Percentiles rank a stretch among this genome's conserved stretches.
These are phyloP conservation scores for Sinohyriopsis cumingii DNA, from an alignment of 2,888 invertebrate species.

Conservation along the genomic window DNA sequence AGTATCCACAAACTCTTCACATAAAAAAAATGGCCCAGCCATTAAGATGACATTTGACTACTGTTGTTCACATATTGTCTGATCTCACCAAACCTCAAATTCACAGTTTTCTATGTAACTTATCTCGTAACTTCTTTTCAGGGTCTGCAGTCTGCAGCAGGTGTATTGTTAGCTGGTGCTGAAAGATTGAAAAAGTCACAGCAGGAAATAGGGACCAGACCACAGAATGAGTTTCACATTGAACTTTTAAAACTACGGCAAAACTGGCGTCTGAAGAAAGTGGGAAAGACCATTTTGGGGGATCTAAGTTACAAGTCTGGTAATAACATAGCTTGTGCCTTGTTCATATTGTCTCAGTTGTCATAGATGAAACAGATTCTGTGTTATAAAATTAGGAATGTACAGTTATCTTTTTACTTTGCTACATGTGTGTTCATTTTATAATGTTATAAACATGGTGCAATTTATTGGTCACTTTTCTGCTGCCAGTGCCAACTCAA, in stretches of 20 bases:
- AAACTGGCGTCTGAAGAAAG: conserved; percentile 97
- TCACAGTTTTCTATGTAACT: no score
- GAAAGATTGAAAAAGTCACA: conserved; percentile 88
- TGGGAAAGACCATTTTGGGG: conserved; percentile 94
- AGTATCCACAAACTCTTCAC: no score
- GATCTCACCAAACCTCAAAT: no score
- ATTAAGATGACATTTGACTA: no score
- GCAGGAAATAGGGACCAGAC: conserved; percentile 78
- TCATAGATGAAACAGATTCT: neutral
- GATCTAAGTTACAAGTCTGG: conserved; percentile 94
- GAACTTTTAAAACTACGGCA: conserved; percentile 90
- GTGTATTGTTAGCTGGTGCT: conserved; percentile 87
- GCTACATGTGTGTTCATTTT: neutral
- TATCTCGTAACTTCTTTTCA: conserved; percentile 43
- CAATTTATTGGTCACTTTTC: neutral
- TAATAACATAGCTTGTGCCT: conserved; percentile 45
- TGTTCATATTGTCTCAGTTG: no score
- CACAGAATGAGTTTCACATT: conserved; percentile 90
- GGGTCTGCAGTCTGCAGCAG: conserved; percentile 88
- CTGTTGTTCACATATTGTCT: no score
- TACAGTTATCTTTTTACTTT: neutral
- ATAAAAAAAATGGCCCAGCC: no score
- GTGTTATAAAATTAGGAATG: neutral
- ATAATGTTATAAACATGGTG: no score
- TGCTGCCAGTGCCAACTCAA: neutral